Conservation (phyloP, 2,113 vertebrate genomes). For the Clarias macrocephalus region DNA sequence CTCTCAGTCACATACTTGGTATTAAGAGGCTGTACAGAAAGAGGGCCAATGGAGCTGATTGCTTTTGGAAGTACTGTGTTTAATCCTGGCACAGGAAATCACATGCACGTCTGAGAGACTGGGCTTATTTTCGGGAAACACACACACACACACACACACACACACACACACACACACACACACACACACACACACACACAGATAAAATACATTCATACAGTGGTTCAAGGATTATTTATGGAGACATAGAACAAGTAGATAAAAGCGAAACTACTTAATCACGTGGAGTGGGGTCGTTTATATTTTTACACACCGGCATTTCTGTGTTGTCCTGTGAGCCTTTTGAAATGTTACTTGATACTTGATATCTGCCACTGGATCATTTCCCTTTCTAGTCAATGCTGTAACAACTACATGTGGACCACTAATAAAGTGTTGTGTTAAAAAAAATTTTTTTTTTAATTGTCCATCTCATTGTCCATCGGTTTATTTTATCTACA, state of each 20-base stretch:
- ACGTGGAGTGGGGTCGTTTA: not conserved
- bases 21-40: slow-evolving; percentile 70
- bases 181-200: too few relatives aligned
- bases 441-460: not conserved
- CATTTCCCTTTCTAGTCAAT: not conserved
- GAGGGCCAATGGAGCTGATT: slow-evolving; percentile 68
- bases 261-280: not conserved
- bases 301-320: not conserved
- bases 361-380: not conserved
- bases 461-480: too few relatives aligned
- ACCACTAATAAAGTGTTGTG: slow-evolving; percentile 33
- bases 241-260: not conserved
- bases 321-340: not conserved
- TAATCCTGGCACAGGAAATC: slow-evolving; percentile 46
- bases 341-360: slow-evolving; percentile 3
- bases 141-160: slow-evolving; percentile 22
- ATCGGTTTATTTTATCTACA: not conserved
- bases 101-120: slow-evolving; percentile 10
- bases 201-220: not conserved
- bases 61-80: slow-evolving; percentile 80
- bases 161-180: slow-evolving; percentile 22
- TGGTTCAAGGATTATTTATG: slow-evolving; percentile 4
- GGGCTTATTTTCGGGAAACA: slow-evolving; percentile 50
- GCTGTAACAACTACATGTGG: not conserved
- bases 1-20: slow-evolving; percentile 61